phyloP scores from a whole-genome alignment of 1,140 invertebrate genomes.

The Triops longicaudatus region DNA sequence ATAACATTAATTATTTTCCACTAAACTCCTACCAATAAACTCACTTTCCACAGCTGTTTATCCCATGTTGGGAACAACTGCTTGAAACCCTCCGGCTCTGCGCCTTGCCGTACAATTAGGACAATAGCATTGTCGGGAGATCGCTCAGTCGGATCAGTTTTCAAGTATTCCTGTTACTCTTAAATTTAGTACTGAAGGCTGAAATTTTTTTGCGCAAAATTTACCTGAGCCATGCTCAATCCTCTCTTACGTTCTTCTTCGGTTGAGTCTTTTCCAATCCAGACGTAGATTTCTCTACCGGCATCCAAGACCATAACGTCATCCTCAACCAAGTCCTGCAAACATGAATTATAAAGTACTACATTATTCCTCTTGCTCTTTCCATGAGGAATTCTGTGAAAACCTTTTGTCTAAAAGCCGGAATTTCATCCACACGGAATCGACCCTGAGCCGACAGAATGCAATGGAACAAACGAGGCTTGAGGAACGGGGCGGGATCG shows the following conservation, averaged over 20 bases:
- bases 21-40: not conserved
- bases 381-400: not conserved
- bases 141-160: constrained; percentile 43
- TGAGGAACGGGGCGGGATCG: constrained; percentile 38
- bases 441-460: constrained; percentile 46
- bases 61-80: constrained; percentile 61
- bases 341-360: constrained; percentile 24
- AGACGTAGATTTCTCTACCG: constrained; percentile 62
- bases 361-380: not conserved
- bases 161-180: constrained; percentile 50
- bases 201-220: not conserved
- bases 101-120: constrained; percentile 53
- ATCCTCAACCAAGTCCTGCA: constrained; percentile 62
- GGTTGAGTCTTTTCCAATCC: constrained; percentile 62
- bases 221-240: constrained; percentile 50
- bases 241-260: constrained; percentile 53
- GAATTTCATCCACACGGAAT: constrained; percentile 58
- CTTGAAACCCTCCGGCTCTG: constrained; percentile 58
- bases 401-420: constrained; percentile 51
- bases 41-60: constrained; percentile 51
- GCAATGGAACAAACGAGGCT: constrained; percentile 56
- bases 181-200: constrained; percentile 8
- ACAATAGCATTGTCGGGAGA: constrained; percentile 50
- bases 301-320: constrained; percentile 64
- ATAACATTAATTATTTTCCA: not conserved